Evolutionary conservation across 2,113 vertebrate genomes (phyloP).

Genomic region (Picathartes gymnocephalus): DNA sequence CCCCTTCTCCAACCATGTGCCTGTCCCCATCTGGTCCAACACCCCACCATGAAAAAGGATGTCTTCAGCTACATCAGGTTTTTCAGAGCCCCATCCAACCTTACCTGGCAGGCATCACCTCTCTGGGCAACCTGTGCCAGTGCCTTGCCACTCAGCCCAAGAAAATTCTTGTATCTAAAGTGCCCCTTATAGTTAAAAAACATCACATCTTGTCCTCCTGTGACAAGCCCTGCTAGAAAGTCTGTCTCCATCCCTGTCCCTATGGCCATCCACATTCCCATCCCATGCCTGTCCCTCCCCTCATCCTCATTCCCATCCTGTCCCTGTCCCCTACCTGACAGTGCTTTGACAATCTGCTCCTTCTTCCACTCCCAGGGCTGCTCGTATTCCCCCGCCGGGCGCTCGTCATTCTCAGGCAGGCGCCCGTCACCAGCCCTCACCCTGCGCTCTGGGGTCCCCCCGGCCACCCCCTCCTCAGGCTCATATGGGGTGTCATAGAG

Average conservation of each 20-base stretch:
- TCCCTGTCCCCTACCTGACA: conserved; percentile 76
- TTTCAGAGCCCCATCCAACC: not conserved
- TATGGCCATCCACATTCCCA: not conserved
- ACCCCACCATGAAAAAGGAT: not conserved
- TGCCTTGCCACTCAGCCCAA: not conserved
- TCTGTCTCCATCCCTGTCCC: not conserved
- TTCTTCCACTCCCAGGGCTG: conserved; percentile 92
- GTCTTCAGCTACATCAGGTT: not conserved
- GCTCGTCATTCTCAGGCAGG: conserved; percentile 74
- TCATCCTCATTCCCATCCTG: too few species aligned
- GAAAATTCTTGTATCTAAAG: not conserved
- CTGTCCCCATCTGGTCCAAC: not conserved
- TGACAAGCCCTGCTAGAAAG: not conserved
- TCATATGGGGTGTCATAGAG: conserved; percentile 75
- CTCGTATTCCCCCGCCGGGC: conserved; percentile 80
- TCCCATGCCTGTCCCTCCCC: not conserved
- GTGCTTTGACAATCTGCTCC: conserved; percentile 81
- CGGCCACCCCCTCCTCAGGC: not conserved
- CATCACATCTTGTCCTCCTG: not conserved
- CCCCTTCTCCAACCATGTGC: not conserved
- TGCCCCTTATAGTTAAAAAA: not conserved
- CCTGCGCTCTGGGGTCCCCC: not conserved
- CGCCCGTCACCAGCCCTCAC: conserved; percentile 4
- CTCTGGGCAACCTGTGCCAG: not conserved
- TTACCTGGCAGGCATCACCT: not conserved